Percentiles rank a stretch among this genome's conserved stretches.
phyloP scores from a whole-genome alignment of 2,888 invertebrate genomes.

The Ormyrus nitidulus region DNA sequence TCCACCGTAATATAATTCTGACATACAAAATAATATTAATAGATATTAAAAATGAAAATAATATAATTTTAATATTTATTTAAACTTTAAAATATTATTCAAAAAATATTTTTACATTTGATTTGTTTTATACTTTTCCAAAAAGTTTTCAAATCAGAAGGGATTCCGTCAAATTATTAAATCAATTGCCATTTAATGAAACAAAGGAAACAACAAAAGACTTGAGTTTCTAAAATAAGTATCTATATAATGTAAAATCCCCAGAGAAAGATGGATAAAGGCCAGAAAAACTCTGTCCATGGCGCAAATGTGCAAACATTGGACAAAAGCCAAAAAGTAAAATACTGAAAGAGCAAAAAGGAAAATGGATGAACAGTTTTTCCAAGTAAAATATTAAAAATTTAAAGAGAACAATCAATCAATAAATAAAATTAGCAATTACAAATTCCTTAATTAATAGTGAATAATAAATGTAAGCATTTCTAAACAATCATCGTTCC shows the following conservation, averaged over 20 bases:
- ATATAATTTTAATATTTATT: slow-evolving; percentile 3
- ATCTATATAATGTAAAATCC: slow-evolving; percentile 48
- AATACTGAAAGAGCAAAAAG: slow-evolving; percentile 43
- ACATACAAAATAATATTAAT: neutral
- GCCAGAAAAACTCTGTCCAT: slow-evolving; percentile 57
- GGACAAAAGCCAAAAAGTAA: slow-evolving; percentile 54
- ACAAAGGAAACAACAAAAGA: slow-evolving; percentile 49
- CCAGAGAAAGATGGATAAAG: slow-evolving; percentile 56
- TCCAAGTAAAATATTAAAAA: slow-evolving; percentile 23
- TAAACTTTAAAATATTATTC: neutral
- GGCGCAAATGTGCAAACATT: slow-evolving; percentile 55
- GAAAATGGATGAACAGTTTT: slow-evolving; percentile 28
- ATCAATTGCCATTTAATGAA: slow-evolving; percentile 15
- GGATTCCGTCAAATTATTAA: neutral
- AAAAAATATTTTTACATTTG: neutral
- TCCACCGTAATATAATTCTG: slow-evolving; percentile 96
- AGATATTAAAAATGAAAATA: neutral
- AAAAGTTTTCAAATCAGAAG: neutral
- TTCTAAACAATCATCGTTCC: neutral
- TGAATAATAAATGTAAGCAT: neutral
- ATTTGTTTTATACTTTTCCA: neutral
- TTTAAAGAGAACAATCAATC: neutral
- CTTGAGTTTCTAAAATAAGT: slow-evolving; percentile 44
- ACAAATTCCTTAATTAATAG: neutral
- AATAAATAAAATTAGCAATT: neutral